Percentiles rank a stretch among this genome's conserved stretches.
phyloP scores from a whole-genome alignment of 2,888 invertebrate species.

The Darwinula stevensoni region DNA sequence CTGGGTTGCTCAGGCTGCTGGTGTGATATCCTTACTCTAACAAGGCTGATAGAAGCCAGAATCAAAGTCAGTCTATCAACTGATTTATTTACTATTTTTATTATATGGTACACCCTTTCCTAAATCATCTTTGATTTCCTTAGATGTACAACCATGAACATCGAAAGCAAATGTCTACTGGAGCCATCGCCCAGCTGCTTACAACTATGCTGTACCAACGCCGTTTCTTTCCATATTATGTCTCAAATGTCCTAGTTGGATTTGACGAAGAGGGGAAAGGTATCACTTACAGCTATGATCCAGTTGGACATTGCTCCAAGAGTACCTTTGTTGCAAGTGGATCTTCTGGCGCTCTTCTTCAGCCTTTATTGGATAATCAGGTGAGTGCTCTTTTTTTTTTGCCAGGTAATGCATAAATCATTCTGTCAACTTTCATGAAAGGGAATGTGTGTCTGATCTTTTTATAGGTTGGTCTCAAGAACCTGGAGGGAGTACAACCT shows the following conservation, averaged over 20 bases:
- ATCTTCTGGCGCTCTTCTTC: constrained; percentile 43
- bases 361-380: constrained; percentile 87
- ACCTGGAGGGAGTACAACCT: constrained; percentile 34
- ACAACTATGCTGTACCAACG: constrained; percentile 85
- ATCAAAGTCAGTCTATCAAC: constrained; percentile 30
- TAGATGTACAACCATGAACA: constrained; percentile 83
- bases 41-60: constrained; percentile 46
- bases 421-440: too few species aligned
- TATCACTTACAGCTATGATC: constrained; percentile 84
- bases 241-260: constrained; percentile 78
- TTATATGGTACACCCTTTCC: neutral
- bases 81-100: neutral
- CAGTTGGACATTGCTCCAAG: constrained; percentile 76
- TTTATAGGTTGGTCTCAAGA: constrained; percentile 47
- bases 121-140: constrained; percentile 7
- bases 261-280: constrained; percentile 77
- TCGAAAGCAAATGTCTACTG: constrained; percentile 65
- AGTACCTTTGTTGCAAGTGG: constrained; percentile 63
- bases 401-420: neutral
- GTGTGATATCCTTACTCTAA: constrained; percentile 81
- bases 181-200: constrained; percentile 79
- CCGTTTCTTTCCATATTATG: constrained; percentile 93
- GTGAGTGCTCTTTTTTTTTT: constrained; percentile 14
- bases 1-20: constrained; percentile 90
- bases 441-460: constrained; percentile 4